These are phyloP conservation scores for Ameiurus melas DNA, from an alignment of 2,113 vertebrate species.

Conservation along the genomic window DNA sequence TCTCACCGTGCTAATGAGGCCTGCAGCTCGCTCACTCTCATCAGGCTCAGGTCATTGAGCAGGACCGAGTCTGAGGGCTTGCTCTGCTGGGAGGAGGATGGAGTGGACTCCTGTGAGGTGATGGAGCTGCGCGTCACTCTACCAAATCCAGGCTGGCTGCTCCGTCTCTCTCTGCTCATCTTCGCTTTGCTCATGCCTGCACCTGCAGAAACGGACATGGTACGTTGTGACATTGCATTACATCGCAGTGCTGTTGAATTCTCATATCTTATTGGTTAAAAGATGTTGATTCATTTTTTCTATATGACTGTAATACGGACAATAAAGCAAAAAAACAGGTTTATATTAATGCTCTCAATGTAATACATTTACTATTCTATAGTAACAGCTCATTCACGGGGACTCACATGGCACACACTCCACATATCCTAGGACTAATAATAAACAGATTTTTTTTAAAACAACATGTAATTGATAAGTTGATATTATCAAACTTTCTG, in stretches of 20 bases:
- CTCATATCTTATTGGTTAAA: background rate
- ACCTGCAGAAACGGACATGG: conserved; percentile 43
- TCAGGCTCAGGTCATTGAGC: conserved; percentile 68
- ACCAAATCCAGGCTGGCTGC: conserved; percentile 43
- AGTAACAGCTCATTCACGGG: background rate
- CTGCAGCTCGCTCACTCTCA: conserved; percentile 66
- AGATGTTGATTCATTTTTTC: background rate
- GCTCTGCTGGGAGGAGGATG: conserved; percentile 53
- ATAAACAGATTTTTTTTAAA: background rate
- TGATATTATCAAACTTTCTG: background rate
- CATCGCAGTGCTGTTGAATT: background rate
- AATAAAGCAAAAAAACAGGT: background rate
- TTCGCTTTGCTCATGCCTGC: conserved; percentile 68
- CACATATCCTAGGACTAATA: background rate
- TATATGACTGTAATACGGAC: background rate
- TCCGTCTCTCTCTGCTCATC: conserved; percentile 58
- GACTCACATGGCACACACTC: background rate
- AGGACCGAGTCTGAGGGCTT: conserved; percentile 61
- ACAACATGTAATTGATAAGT: background rate
- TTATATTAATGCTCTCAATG: background rate
- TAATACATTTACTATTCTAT: background rate
- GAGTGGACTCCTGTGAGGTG: conserved; percentile 33
- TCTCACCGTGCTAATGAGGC: conserved; percentile 58
- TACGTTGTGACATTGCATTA: background rate
- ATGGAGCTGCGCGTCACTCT: conserved; percentile 67